Evolutionary conservation across 2,888 invertebrate species (phyloP), one percentile per base, ranked within the genome.

Genomic region (Spodoptera littoralis): DNA sequence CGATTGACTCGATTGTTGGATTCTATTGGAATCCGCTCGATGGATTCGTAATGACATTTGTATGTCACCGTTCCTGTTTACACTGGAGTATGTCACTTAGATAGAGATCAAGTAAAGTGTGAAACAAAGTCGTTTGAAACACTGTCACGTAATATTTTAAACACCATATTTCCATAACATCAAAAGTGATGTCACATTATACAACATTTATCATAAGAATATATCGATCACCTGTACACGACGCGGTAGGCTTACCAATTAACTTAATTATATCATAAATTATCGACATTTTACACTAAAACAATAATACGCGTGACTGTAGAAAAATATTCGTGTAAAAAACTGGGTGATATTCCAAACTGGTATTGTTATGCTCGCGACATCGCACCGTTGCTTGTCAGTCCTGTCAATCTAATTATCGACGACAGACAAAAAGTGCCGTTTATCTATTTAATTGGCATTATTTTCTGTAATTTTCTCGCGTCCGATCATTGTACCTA

Each of bases 391-490:
- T 58, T 49, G 13, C 18, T 47, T 42, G 60, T 64, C 62, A 65
- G 36, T 11, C 18, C 45, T 68, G 63, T 75, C 61, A 66, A 65
- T 74, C 68, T 76, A 78, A 76, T 76, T 76, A 68, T 43, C 12
- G 13, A 50, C 63, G 63, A 69, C 45, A 61, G 30, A 51, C 56
- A 62, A 63, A 57, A 74, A 68, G 42, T 48, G 5, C 41, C 30
- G 50, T 55, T 77, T 63, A 61, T 48, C 43, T 59, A 11, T 60
- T 41, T 79, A 77, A 79, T 74, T 76, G 74, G 66, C 58, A 63
- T 68, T 65, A 68, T 78, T 74, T 73, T 72, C 60, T 65, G 60
- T 70, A 65, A 67, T 66, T 73, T 72, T 59, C 71, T 63, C 56
- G 65, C 65, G 60, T 66, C 63, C 52, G 58, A 70, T 60, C 65